A percentile compares a stretch with the other conserved stretches of the same genome.
Evolutionary conservation across 2,888 invertebrate species (phyloP).

Genomic region (Clistopyga incitator): DNA sequence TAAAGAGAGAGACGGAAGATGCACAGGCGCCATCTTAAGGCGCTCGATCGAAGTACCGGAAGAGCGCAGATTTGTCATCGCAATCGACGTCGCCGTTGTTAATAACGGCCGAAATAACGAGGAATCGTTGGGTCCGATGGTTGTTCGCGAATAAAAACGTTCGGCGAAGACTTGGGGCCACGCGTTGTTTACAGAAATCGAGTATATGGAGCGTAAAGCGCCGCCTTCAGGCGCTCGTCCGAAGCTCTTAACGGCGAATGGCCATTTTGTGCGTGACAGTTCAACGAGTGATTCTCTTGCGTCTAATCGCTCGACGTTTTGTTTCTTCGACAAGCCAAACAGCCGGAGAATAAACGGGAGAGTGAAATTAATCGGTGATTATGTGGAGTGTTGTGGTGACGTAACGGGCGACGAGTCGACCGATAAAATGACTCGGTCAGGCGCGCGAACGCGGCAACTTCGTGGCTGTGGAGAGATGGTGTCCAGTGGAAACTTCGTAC

Average conservation of each 20-base stretch:
- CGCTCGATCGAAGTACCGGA: slow-evolving; percentile 51
- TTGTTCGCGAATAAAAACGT: slow-evolving; percentile 6
- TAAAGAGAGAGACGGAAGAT: slow-evolving; percentile 22
- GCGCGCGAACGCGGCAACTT: slow-evolving; percentile 53
- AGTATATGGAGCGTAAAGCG: slow-evolving; percentile 76
- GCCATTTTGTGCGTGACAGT: slow-evolving; percentile 89
- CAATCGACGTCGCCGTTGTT: neutral
- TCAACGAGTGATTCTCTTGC: slow-evolving; percentile 69
- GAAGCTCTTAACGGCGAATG: slow-evolving; percentile 86
- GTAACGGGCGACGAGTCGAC: neutral
- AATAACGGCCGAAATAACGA: slow-evolving; percentile 25
- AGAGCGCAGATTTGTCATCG: slow-evolving; percentile 41
- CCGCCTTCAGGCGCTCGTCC: slow-evolving; percentile 84
- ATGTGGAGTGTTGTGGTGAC: neutral
- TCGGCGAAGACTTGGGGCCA: neutral
- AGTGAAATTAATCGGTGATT: neutral
- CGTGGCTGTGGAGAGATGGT: slow-evolving; percentile 24
- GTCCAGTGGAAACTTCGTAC: slow-evolving; percentile 45
- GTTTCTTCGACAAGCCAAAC: neutral
- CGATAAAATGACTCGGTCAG: slow-evolving; percentile 16
- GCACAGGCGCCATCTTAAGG: slow-evolving; percentile 76
- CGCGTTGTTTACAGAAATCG: slow-evolving; percentile 40
- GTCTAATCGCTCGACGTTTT: slow-evolving; percentile 34
- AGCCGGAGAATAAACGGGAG: too few species aligned
- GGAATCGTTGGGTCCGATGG: neutral